phyloP scores from a whole-genome alignment of 2,888 invertebrate genomes.

The Dolomedes plantarius region DNA sequence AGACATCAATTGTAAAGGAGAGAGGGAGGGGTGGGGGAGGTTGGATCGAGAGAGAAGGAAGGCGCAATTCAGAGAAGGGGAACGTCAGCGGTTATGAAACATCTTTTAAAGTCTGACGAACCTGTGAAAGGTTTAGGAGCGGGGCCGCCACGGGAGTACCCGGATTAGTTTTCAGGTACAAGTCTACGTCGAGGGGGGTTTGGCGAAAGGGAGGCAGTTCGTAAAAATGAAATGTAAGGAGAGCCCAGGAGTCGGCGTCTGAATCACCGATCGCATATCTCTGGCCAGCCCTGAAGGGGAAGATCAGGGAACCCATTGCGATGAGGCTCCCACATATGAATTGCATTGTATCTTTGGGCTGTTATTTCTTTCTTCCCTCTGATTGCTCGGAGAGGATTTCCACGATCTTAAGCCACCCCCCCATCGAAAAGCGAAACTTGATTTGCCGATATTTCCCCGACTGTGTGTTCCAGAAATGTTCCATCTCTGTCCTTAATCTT shows the following conservation, averaged over 20 bases:
- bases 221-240: background rate
- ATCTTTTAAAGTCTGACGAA: constrained; percentile 72
- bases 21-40: background rate
- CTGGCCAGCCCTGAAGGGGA: background rate
- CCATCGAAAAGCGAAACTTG: background rate
- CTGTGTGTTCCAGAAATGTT: too few relatives aligned
- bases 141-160: constrained; percentile 17
- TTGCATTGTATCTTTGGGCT: background rate
- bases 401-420: background rate
- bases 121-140: constrained; percentile 63
- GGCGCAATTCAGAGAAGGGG: constrained; percentile 20
- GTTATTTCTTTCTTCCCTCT: background rate
- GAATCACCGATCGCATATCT: background rate
- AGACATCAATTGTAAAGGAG: constrained; percentile 9
- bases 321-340: background rate
- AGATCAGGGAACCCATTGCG: background rate
- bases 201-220: background rate
- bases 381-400: background rate
- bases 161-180: constrained; percentile 31
- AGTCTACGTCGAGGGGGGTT: background rate
- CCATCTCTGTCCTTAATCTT: too few relatives aligned
- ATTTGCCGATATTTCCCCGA: background rate
- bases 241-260: background rate
- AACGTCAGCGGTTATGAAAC: constrained; percentile 15
- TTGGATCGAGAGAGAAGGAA: constrained; percentile 22